Base-by-base conservation (phyloP, 2,888 invertebrate genomes). In the Pyrrhosoma nymphula region DNA sequence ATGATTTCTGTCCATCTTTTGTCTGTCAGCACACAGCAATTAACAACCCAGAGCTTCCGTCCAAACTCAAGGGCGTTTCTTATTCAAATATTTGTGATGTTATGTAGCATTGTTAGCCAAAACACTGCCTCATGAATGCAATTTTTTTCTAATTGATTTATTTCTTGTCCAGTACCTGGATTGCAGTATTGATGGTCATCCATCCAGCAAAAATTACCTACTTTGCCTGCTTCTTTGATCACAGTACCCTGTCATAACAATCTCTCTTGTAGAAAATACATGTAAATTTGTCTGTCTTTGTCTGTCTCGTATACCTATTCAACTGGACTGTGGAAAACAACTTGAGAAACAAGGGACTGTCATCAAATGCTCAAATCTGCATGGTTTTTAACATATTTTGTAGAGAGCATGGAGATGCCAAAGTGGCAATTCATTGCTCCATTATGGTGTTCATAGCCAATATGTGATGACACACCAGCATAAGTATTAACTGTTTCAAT, bases 81-180 rank as follows among this genome's bases (percentile, higher is more conserved):
- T 93, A 93, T 93, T 93, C 93, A 93, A 93, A 93, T 47, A 93
- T 93, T 93, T 93, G 47, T 93, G 69, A 93, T 39, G 93, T 93
- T 93, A 93, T 55, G 69, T 93, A 93, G 93, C 93, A 93, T 93
- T 93, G 93, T 93, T 93, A 93, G 93, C 93, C 93, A 93, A 93
- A 93, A 93, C 93, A 93, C 93, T 93, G 93, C 93, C 93, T 93
- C 93, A 93, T 93, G 93, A 75, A 93, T 93, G 93, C 93, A 93
- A 20, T 93, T 93, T 89, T 69, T 89, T 69, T 93, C 69, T 69
- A 69, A 93, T 93, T 47, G 69, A 93, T 93, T 93, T 93, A 55
- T 93, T 93, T 93, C 93, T 47, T 93, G 69, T 93, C 93, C 93
- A 69, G 93, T 93, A 93, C 93, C 93, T 93, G 93, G 93, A 93